Conservation (phyloP, 2,888 invertebrate genomes). For the Archips crataeganus region DNA sequence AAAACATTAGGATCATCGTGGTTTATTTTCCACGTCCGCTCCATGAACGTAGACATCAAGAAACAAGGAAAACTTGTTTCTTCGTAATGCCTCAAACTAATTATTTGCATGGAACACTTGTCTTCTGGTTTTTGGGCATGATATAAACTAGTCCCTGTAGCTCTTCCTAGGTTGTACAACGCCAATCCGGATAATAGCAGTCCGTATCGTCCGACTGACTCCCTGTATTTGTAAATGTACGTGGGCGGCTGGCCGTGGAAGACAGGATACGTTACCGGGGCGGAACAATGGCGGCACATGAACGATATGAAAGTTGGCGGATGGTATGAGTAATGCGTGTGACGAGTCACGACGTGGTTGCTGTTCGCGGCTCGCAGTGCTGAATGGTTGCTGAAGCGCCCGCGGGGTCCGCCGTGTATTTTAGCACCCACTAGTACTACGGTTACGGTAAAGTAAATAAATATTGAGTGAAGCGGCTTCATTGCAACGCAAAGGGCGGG, state of each 20-base stretch:
- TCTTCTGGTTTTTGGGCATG: slow-evolving; percentile 63
- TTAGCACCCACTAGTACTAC: slow-evolving; percentile 57
- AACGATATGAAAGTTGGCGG: slow-evolving; percentile 71
- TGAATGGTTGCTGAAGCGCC: slow-evolving; percentile 52
- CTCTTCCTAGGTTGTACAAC: slow-evolving; percentile 75
- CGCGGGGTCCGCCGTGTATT: slow-evolving; percentile 65
- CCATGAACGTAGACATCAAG: slow-evolving; percentile 75
- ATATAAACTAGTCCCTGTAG: slow-evolving; percentile 56
- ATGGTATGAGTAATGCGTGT: slow-evolving; percentile 73
- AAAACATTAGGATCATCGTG: slow-evolving; percentile 55
- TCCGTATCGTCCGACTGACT: slow-evolving; percentile 68
- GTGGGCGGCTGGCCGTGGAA: slow-evolving; percentile 71
- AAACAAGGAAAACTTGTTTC: slow-evolving; percentile 74
- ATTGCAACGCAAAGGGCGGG: slow-evolving; percentile 71
- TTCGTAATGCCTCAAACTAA: slow-evolving; percentile 66
- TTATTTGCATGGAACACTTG: slow-evolving; percentile 72
- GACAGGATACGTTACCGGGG: slow-evolving; percentile 70
- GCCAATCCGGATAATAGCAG: slow-evolving; percentile 73
- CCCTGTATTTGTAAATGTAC: slow-evolving; percentile 74
- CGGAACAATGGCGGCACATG: slow-evolving; percentile 68
- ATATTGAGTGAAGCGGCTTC: slow-evolving; percentile 55
- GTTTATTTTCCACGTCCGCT: slow-evolving; percentile 53
- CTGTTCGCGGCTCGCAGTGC: slow-evolving; percentile 44
- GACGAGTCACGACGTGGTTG: slow-evolving; percentile 66
- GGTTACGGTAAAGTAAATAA: slow-evolving; percentile 53